phyloP scores from a whole-genome alignment of 2,797 vertebrate species.

The Eleutherodactylus coqui region DNA sequence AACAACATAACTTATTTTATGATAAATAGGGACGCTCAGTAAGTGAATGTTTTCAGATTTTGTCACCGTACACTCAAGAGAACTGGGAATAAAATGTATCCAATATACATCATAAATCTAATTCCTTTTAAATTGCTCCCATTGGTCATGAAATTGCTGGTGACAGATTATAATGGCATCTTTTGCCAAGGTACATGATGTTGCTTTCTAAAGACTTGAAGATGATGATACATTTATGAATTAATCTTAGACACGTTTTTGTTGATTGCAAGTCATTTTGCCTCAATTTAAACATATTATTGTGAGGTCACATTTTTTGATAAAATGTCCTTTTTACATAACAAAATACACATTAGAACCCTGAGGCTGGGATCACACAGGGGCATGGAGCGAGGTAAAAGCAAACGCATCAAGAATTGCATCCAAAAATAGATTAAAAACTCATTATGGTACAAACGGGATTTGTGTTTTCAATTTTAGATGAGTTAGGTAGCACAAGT shows the following conservation, averaged over 20 bases:
- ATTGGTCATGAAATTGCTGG: slow-evolving; percentile 31
- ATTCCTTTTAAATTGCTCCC: slow-evolving; percentile 25
- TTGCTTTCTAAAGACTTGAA: slow-evolving; percentile 11
- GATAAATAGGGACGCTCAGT: neutral
- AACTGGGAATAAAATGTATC: neutral
- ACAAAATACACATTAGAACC: neutral
- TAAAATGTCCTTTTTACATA: neutral
- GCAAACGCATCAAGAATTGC: neutral
- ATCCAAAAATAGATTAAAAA: neutral
- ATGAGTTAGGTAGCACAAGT: too few relatives aligned
- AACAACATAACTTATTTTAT: neutral
- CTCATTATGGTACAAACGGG: neutral
- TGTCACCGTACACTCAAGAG: neutral
- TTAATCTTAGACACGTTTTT: slow-evolving; percentile 20
- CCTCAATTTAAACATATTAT: slow-evolving; percentile 17
- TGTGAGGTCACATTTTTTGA: neutral
- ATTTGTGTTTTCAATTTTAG: neutral
- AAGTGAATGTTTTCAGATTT: neutral
- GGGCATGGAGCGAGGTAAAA: neutral
- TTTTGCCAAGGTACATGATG: slow-evolving; percentile 46
- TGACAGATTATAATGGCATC: slow-evolving; percentile 42
- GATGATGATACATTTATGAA: slow-evolving; percentile 22
- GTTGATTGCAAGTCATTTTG: slow-evolving; percentile 5
- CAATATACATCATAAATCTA: slow-evolving; percentile 38
- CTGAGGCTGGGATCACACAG: neutral